Evolutionary conservation across 1,140 invertebrate genomes (phyloP).

Genomic region (Drosophila oshimai): DNA sequence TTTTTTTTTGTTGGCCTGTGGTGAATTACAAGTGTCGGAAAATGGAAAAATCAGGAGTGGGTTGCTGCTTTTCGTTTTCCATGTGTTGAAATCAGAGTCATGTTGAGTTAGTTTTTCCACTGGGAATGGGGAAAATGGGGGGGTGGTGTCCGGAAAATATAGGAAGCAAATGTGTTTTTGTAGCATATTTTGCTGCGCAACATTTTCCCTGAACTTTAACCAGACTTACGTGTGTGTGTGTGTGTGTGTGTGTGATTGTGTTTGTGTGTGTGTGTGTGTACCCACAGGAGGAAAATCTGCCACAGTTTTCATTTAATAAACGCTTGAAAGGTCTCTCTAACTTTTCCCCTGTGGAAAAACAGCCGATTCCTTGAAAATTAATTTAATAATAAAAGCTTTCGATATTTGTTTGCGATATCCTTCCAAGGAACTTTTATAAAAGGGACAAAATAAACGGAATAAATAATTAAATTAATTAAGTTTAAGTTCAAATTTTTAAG

Average conservation of each 20-base stretch:
- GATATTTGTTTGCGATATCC: too few species aligned
- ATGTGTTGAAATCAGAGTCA: conserved; percentile 59
- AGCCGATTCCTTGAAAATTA: neutral
- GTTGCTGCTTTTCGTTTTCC: conserved; percentile 8
- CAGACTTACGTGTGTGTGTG: conserved; percentile 3
- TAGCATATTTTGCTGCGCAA: conserved; percentile 70
- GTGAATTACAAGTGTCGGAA: conserved; percentile 49
- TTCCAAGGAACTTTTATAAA: too few species aligned
- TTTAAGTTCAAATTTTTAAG: too few species aligned
- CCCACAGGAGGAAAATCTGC: neutral
- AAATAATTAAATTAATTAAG: too few species aligned
- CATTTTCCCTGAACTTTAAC: conserved; percentile 18
- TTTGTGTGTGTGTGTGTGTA: neutral
- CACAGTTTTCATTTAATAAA: conserved; percentile 12
- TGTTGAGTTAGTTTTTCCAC: conserved; percentile 46
- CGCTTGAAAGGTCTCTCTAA: neutral
- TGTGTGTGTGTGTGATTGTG: neutral
- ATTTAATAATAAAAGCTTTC: neutral
- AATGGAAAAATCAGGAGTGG: conserved; percentile 16
- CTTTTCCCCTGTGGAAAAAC: neutral
- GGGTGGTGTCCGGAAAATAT: neutral
- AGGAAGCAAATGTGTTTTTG: conserved; percentile 41
- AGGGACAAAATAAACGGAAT: too few species aligned
- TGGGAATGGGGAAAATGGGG: too few species aligned
- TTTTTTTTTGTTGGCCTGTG: conserved; percentile 6